Evolutionary conservation across 2,797 vertebrate genomes (phyloP), one percentile per base, ranked within the genome.

Genomic region (Betta splendens): DNA sequence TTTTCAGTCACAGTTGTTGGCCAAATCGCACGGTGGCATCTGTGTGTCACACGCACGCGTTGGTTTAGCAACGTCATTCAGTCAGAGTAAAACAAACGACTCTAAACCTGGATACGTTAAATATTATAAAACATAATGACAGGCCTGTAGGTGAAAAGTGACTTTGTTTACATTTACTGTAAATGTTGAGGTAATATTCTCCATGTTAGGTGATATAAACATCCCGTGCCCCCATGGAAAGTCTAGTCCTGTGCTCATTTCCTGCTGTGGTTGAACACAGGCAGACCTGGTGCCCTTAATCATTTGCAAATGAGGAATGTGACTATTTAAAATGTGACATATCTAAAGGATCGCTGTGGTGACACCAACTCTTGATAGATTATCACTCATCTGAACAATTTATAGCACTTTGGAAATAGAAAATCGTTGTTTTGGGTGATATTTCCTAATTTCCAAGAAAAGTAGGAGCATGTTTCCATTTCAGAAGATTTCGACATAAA

Each of bases 191-290:
- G 83, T 64, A 84, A 89, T 69, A 49, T 57, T 82, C 86, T 87
- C 84, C 84, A 72, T 75, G 73, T 69, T 69, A 60, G 74, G 69
- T 79, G 79, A 83, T 82, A 76, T 86, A 87, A 87, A 86, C 81
- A 87, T 66, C 35, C 58, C 43, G 17, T 62, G 74, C 64, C 60
- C n/a, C 23, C 65, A 51, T 64, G 80, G 64, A 79, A 86, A 75
- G n/a, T 67, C 60, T 83, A 78, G 76, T 72, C 39, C 51, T 11
- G 37, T 17, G 72, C 80, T 78, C 52, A 7, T 76, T 82, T 80
- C 75, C 72, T 75, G 73, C 53, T 59, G 48, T 71, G 69, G 69
- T 84, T 82, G 82, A 85, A 80, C 64, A 76, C 49, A 65, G 63
- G 51, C 68, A 71, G 83, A 75, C 71, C 52, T 47, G 72, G 68